These are phyloP conservation scores for Tipula helvola DNA, from an alignment of 2,888 invertebrate species.

Conservation along the genomic window DNA sequence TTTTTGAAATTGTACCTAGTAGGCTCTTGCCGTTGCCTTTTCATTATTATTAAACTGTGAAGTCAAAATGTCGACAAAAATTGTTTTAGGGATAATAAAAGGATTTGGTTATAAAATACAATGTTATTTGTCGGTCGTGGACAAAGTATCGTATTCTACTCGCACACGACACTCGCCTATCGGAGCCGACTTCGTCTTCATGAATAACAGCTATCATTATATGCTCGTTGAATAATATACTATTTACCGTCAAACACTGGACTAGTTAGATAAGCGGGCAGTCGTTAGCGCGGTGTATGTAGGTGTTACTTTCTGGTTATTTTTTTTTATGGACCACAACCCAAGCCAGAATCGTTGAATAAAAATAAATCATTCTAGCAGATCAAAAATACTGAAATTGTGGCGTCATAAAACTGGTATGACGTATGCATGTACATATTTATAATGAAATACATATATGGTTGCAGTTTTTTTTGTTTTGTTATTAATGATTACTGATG, in stretches of 20 bases:
- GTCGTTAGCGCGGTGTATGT: background rate
- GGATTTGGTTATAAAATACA: no score
- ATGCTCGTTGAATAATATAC: no score
- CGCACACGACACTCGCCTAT: no score
- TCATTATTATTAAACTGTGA: no score
- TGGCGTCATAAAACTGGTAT: background rate
- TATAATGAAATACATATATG: background rate
- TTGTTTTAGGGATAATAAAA: no score
- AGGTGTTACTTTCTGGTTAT: background rate
- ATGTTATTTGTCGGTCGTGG: no score
- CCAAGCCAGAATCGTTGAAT: no score
- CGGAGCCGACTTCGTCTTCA: no score
- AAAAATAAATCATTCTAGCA: background rate
- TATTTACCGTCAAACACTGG: background rate
- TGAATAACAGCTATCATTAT: background rate
- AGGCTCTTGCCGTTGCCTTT: no score
- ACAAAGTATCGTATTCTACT: no score
- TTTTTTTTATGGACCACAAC: background rate
- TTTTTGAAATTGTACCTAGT: no score
- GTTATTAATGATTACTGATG: background rate
- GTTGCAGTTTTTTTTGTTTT: background rate
- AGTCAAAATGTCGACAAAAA: no score
- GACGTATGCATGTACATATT: background rate
- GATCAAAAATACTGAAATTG: background rate
- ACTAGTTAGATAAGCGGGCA: background rate